phyloP scores from a whole-genome alignment of 2,113 vertebrate genomes.

The Castor canadensis region DNA sequence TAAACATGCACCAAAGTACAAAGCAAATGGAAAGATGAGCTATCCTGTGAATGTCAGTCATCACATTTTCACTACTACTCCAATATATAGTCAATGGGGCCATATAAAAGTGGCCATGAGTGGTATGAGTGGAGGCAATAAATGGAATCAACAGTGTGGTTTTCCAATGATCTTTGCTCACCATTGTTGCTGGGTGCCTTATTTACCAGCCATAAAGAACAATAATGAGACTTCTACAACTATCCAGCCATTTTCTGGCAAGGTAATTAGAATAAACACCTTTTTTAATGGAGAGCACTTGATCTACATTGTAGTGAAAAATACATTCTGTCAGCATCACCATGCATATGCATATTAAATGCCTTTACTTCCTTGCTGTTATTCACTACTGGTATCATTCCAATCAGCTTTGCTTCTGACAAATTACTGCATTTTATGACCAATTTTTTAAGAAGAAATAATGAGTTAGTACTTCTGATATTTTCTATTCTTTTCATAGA shows the following conservation, averaged over 20 bases:
- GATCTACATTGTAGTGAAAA: not conserved
- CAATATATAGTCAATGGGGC: not conserved
- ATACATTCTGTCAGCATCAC: not conserved
- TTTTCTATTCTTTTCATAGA: constrained; percentile 29
- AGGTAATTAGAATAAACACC: not conserved
- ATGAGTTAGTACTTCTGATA: not conserved
- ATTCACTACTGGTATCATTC: not conserved
- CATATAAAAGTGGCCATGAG: not conserved
- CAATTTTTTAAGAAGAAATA: not conserved
- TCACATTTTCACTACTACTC: not conserved
- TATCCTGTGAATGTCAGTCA: not conserved
- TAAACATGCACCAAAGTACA: not conserved
- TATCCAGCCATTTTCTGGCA: not conserved
- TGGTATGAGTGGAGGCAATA: not conserved
- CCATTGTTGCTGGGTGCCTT: not conserved
- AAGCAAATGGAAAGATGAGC: not conserved
- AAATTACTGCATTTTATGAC: not conserved
- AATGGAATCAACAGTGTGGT: not conserved
- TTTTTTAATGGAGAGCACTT: not conserved
- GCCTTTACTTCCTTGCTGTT: not conserved
- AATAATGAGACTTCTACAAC: not conserved
- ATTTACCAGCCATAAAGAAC: not conserved
- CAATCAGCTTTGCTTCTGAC: not conserved
- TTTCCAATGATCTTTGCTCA: not conserved
- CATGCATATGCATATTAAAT: not conserved